Conservation (phyloP, 1,140 invertebrate genomes). For the Ctenoplectra terminalis region DNA sequence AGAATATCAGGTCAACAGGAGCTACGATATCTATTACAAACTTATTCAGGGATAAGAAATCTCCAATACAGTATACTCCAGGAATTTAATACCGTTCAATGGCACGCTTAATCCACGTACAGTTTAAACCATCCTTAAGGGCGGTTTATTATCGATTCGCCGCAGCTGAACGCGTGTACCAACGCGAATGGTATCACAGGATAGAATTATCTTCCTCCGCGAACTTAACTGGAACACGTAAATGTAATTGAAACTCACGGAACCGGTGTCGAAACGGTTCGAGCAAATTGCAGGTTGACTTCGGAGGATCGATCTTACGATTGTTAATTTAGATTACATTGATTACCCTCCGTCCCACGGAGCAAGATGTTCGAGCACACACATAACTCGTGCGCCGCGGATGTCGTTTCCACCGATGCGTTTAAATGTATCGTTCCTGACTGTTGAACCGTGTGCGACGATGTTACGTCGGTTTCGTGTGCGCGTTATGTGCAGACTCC, state of each 20-base stretch:
- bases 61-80: background rate
- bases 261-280: background rate
- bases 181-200: background rate
- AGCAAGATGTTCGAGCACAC: background rate
- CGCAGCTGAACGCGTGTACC: background rate
- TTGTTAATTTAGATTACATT: slow-evolving; percentile 36
- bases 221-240: background rate
- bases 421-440: background rate
- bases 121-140: background rate
- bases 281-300: background rate
- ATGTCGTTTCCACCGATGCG: background rate
- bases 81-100: background rate
- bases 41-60: slow-evolving; percentile 4
- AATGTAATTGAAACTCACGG: slow-evolving; percentile 17
- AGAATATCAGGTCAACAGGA: background rate
- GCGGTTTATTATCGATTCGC: slow-evolving; percentile 14
- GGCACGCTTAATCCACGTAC: background rate
- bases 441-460: background rate
- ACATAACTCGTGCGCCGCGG: background rate
- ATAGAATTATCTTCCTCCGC: background rate
- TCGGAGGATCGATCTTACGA: slow-evolving; percentile 6
- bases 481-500: background rate
- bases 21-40: background rate
- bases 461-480: background rate
- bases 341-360: background rate